Percentiles rank a stretch among this genome's conserved stretches.
phyloP scores from a whole-genome alignment of 2,797 vertebrate species.

The Rhodeus uyekii region DNA sequence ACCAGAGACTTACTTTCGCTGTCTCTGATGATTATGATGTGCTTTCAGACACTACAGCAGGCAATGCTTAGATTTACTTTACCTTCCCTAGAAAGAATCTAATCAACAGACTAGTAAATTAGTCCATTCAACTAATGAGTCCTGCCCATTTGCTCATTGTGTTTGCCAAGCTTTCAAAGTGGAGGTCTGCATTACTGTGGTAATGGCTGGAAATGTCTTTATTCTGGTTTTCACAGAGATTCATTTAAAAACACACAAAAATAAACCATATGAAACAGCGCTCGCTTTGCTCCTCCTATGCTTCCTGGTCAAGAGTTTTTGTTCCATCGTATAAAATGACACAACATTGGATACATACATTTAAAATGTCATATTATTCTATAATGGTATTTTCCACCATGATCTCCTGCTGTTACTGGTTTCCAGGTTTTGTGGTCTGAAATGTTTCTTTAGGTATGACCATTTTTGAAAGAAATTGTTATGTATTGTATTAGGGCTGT shows the following conservation, averaged over 20 bases:
- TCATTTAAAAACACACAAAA: background rate
- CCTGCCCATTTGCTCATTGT: background rate
- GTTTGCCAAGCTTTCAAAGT: constrained; percentile 3
- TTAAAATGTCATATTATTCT: background rate
- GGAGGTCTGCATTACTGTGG: background rate
- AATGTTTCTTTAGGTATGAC: background rate
- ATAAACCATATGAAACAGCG: background rate
- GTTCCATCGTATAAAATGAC: background rate
- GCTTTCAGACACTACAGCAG: background rate
- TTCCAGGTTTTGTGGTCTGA: background rate
- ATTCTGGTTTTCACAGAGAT: background rate
- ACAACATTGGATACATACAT: background rate
- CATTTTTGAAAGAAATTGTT: background rate
- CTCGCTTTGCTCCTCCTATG: background rate
- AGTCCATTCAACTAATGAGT: background rate
- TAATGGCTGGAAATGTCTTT: background rate
- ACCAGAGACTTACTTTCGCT: background rate
- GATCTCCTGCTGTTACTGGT: background rate
- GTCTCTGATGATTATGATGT: constrained; percentile 3
- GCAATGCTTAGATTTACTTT: background rate
- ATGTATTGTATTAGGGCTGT: background rate
- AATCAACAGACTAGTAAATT: background rate
- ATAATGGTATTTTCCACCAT: background rate
- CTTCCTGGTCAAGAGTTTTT: background rate
- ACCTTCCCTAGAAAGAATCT: background rate